These are phyloP conservation scores for Bos taurus DNA, from an alignment of 2,113 vertebrate species.

Conservation along the genomic window DNA sequence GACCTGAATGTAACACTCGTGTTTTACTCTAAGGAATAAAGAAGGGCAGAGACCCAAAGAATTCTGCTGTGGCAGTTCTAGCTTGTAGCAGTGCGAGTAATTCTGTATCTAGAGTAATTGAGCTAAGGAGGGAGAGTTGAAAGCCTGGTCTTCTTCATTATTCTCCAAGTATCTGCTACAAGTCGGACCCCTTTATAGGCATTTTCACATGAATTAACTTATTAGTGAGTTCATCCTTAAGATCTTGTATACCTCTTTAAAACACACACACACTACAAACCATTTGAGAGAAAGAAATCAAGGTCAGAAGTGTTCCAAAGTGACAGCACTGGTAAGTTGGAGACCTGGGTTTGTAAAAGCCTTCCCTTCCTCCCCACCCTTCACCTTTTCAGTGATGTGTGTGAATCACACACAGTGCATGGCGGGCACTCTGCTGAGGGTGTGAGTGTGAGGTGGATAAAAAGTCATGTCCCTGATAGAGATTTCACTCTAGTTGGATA, in stretches of 20 bases:
- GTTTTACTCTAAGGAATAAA: constrained; percentile 42
- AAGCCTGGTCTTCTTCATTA: not conserved
- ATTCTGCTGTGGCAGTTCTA: not conserved
- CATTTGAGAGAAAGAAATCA: not conserved
- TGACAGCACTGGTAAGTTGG: not conserved
- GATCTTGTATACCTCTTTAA: not conserved
- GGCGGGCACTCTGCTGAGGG: not conserved
- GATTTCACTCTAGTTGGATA: not conserved
- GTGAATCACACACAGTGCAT: not conserved
- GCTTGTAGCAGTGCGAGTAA: not conserved
- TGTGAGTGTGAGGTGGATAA: not conserved
- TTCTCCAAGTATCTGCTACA: not conserved
- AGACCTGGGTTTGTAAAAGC: not conserved
- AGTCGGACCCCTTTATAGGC: not conserved
- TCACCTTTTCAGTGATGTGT: not conserved
- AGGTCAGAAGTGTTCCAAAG: not conserved
- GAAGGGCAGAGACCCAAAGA: not conserved
- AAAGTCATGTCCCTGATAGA: not conserved
- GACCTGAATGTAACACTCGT: constrained; percentile 45
- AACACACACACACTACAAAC: not conserved
- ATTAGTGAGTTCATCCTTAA: not conserved
- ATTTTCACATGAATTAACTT: not conserved
- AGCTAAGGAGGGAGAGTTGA: not conserved
- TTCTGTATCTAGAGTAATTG: not conserved
- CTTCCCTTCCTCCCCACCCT: rapidly evolving